A percentile compares a stretch with the other conserved stretches of the same genome.
Conservation (phyloP, 2,113 vertebrate genomes). For the Montifringilla adamsi region DNA sequence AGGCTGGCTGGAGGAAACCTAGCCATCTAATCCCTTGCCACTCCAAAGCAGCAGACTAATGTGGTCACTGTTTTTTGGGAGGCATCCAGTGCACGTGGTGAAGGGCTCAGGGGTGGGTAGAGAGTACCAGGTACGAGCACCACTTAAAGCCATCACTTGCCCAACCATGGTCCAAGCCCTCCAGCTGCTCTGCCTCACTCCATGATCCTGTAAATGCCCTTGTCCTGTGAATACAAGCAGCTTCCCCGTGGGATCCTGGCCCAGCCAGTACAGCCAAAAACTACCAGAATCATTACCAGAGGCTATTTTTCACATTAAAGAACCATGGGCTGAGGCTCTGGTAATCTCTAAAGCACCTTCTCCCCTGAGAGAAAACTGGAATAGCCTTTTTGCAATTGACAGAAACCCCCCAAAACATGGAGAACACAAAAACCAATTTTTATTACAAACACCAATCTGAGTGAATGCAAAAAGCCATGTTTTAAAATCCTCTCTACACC, state of each 20-base stretch:
- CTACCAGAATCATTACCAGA: not conserved
- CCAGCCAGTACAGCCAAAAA: conserved; percentile 38
- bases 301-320: not conserved
- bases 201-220: conserved; percentile 44
- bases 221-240: conserved; percentile 26
- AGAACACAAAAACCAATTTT: not conserved
- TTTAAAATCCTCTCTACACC: not conserved
- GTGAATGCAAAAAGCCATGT: not conserved
- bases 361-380: not conserved
- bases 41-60: conserved; percentile 4
- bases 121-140: conserved; percentile 37
- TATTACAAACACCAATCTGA: not conserved
- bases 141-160: conserved; percentile 65
- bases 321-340: not conserved
- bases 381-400: not conserved
- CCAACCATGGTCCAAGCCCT: not conserved
- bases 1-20: conserved; percentile 23
- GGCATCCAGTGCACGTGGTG: not conserved
- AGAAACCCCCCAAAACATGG: not conserved
- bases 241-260: not conserved
- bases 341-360: not conserved
- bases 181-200: not conserved
- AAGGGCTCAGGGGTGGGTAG: not conserved
- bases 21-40: not conserved
- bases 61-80: not conserved